Conservation (phyloP, 2,888 invertebrate genomes). For the Fragum sueziense region DNA sequence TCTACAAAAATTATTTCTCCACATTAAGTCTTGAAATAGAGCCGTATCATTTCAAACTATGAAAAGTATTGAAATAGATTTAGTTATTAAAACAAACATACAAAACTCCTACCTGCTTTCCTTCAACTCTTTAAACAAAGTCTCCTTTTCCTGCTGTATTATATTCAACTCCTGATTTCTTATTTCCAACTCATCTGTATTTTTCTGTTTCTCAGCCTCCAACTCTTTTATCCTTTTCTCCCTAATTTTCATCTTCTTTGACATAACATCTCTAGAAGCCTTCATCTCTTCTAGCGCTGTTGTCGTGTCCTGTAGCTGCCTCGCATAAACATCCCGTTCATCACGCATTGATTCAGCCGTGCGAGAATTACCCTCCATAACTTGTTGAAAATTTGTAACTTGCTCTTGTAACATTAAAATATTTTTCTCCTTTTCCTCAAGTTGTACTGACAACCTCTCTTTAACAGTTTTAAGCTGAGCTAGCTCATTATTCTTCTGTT, state of each 20-base stretch:
- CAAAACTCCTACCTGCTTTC: slow-evolving; percentile 63
- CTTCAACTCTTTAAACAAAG: slow-evolving; percentile 69
- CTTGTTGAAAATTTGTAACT: slow-evolving; percentile 68
- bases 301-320: slow-evolving; percentile 68
- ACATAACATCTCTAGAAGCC: slow-evolving; percentile 65
- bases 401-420: slow-evolving; percentile 73
- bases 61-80: too few relatives aligned
- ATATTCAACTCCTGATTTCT: slow-evolving; percentile 66
- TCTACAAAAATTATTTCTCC: too few relatives aligned
- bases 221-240: slow-evolving; percentile 71
- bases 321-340: slow-evolving; percentile 71
- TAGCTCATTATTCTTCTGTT: slow-evolving; percentile 74
- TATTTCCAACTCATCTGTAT: slow-evolving; percentile 59
- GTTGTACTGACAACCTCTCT: slow-evolving; percentile 72
- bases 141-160: slow-evolving; percentile 71
- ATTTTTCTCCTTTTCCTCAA: slow-evolving; percentile 79
- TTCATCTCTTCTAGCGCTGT: slow-evolving; percentile 70
- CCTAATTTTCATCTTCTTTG: slow-evolving; percentile 72
- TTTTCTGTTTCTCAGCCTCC: slow-evolving; percentile 69
- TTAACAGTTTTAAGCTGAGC: slow-evolving; percentile 65
- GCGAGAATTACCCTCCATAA: slow-evolving; percentile 70
- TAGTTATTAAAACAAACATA: too few relatives aligned
- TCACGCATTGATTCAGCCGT: slow-evolving; percentile 68
- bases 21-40: too few relatives aligned
- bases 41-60: too few relatives aligned